A percentile compares a stretch with the other conserved stretches of the same genome.
phyloP scores from a whole-genome alignment of 1,140 invertebrate genomes.

The Lepidotrigona ventralis region DNA sequence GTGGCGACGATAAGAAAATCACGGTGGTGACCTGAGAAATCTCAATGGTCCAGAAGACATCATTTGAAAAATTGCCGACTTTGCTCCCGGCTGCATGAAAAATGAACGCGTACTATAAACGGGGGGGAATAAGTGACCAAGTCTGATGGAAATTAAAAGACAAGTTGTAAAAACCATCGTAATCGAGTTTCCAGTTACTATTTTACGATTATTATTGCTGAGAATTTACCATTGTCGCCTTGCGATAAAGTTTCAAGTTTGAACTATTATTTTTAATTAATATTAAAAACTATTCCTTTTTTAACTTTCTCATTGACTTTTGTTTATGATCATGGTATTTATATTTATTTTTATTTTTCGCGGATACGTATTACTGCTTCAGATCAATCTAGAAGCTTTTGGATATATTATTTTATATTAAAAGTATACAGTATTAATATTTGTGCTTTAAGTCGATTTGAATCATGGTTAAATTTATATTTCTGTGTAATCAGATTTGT shows the following conservation, averaged over 20 bases:
- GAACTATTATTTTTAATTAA: no score
- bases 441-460: no score
- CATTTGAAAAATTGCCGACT: background rate
- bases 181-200: background rate
- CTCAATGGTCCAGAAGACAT: constrained; percentile 4
- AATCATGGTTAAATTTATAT: no score
- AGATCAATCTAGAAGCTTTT: background rate
- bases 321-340: background rate
- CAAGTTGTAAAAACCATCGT: background rate
- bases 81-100: background rate
- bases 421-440: background rate
- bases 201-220: background rate
- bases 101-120: background rate
- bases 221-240: background rate
- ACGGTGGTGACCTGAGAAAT: background rate
- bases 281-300: no score
- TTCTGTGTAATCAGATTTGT: no score
- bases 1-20: constrained; percentile 17
- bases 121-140: no score
- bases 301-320: no score
- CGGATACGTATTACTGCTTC: background rate
- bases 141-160: background rate
- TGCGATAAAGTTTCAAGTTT: background rate
- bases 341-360: background rate
- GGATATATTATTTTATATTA: background rate